A percentile compares a stretch with the other conserved stretches of the same genome.
Conservation (phyloP, 2,797 vertebrate species). For the Leuciscus waleckii region DNA sequence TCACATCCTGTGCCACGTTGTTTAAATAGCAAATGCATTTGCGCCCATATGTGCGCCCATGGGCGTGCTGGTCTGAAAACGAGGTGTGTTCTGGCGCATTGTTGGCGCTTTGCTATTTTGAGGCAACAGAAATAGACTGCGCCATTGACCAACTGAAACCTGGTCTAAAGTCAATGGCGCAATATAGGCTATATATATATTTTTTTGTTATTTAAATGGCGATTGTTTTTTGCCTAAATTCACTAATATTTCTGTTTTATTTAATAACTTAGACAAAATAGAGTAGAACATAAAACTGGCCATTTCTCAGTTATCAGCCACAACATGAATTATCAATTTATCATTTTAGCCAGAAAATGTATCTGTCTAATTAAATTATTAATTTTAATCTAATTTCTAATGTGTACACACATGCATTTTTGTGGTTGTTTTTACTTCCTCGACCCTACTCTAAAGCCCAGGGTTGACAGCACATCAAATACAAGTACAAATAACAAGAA, state of each 20-base stretch:
- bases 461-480: slow-evolving; percentile 30
- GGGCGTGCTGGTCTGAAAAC: no score
- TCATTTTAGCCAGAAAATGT: neutral
- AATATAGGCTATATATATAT: no score
- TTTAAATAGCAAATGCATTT: no score
- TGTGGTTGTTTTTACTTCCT: slow-evolving; percentile 13
- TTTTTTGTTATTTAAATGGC: no score
- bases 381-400: neutral
- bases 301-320: neutral
- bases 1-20: no score
- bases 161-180: no score
- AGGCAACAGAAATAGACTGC: no score
- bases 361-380: neutral
- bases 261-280: neutral
- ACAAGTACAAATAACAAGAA: slow-evolving; percentile 18
- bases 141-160: no score
- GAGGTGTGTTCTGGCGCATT: no score
- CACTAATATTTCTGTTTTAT: neutral
- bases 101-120: no score
- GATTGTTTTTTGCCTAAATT: neutral
- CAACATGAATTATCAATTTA: neutral
- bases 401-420: neutral
- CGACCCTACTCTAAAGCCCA: neutral
- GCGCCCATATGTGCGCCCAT: no score
- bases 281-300: neutral